These are phyloP conservation scores for Enteromius argenteus DNA, from an alignment of 2,797 vertebrate species.

Conservation along the genomic window DNA sequence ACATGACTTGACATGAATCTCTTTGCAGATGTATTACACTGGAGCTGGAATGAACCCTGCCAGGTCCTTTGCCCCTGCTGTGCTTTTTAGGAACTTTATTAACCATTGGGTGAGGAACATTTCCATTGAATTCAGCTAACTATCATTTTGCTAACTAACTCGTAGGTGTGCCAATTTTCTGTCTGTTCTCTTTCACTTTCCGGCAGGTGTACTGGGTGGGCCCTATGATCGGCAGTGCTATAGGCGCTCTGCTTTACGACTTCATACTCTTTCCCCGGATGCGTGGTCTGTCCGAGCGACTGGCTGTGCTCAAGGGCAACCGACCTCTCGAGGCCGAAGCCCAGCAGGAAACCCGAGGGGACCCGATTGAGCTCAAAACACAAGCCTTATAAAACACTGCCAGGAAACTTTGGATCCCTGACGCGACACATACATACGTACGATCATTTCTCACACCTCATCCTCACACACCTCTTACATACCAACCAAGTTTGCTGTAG, in stretches of 20 bases:
- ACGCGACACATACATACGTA: constrained; percentile 53
- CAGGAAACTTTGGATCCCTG: constrained; percentile 67
- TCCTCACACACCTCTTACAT: constrained; percentile 32
- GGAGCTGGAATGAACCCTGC: constrained; percentile 96
- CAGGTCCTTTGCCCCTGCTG: constrained; percentile 92
- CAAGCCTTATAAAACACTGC: constrained; percentile 84
- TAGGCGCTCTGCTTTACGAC: constrained; percentile 90
- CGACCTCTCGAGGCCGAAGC: constrained; percentile 79
- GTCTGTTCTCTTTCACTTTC: constrained; percentile 22
- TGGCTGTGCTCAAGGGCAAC: constrained; percentile 88
- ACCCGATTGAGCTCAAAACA: constrained; percentile 92
- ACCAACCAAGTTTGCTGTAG: constrained; percentile 25
- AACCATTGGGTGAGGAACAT: constrained; percentile 91
- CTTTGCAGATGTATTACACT: constrained; percentile 91
- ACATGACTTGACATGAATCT: constrained; percentile 17
- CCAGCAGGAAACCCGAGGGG: constrained; percentile 84
- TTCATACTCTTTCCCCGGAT: constrained; percentile 91
- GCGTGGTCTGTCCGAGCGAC: constrained; percentile 88
- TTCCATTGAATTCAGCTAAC: background rate
- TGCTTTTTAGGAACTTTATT: constrained; percentile 90
- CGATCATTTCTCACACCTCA: constrained; percentile 47
- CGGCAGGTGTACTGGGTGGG: constrained; percentile 92
- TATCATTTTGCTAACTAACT: background rate
- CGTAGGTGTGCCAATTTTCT: background rate
- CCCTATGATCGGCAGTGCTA: constrained; percentile 89